A percentile compares a stretch with the other conserved stretches of the same genome.
Conservation (phyloP, 2,113 vertebrate genomes). For the Pelobates fuscus region DNA sequence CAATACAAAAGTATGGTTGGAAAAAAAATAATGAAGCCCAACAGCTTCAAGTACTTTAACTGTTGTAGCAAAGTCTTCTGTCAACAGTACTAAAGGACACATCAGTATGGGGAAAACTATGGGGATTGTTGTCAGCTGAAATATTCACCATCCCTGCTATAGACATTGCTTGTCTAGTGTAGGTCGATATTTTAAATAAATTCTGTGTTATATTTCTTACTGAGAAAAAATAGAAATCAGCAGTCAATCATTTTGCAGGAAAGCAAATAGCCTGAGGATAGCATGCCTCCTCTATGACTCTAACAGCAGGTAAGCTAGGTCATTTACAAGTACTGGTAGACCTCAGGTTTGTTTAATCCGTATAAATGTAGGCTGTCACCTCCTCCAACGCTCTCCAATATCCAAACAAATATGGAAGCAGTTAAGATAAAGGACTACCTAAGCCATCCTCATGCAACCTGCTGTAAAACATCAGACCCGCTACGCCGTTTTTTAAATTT, state of each 20-base stretch:
- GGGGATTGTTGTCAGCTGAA: too few species aligned
- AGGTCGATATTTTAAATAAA: too few species aligned
- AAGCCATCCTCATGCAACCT: not conserved
- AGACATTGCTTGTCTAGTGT: too few species aligned
- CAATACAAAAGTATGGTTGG: too few species aligned
- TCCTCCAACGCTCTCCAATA: not conserved
- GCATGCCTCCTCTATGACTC: not conserved
- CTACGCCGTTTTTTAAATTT: not conserved
- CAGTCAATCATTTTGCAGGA: not conserved
- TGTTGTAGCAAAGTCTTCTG: too few species aligned
- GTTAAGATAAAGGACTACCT: not conserved
- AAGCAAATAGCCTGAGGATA: not conserved
- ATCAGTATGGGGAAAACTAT: too few species aligned
- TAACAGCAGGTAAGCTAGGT: not conserved
- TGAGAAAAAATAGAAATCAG: not conserved
- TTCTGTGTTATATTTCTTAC: not conserved
- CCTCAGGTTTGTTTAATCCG: not conserved
- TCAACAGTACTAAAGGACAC: too few species aligned
- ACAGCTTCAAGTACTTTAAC: too few species aligned
- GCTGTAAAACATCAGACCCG: not conserved
- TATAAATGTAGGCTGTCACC: not conserved
- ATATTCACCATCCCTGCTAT: too few species aligned
- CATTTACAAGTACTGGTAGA: not conserved
- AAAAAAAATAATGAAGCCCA: too few species aligned
- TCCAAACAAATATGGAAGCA: not conserved